Percentiles rank a stretch among this genome's conserved stretches.
phyloP scores from a whole-genome alignment of 1,140 invertebrate genomes.

The Aricia agestis region DNA sequence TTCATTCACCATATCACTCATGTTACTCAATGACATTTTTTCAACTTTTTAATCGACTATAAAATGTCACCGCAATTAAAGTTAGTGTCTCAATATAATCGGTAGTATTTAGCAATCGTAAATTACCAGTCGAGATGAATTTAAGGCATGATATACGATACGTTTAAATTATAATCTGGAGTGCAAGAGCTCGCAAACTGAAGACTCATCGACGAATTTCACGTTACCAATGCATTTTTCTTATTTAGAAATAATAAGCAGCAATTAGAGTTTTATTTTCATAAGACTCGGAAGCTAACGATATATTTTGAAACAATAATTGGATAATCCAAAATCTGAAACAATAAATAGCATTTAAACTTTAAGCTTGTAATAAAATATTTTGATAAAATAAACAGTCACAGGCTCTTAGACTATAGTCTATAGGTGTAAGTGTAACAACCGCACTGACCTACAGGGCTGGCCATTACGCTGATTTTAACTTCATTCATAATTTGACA shows the following conservation, averaged over 20 bases:
- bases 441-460: background rate
- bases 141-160: conserved; percentile 21
- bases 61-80: conserved; percentile 18
- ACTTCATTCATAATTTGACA: conserved; percentile 11
- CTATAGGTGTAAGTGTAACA: background rate
- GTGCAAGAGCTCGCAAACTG: background rate
- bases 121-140: conserved; percentile 22
- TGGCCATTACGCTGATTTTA: background rate
- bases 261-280: too few species aligned
- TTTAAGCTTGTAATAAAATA: too few species aligned
- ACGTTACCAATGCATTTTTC: too few species aligned
- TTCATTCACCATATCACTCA: conserved; percentile 3
- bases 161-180: background rate
- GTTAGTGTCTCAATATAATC: conserved; percentile 23
- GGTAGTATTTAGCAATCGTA: conserved; percentile 26
- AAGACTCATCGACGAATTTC: background rate
- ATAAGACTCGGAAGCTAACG: too few species aligned
- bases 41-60: conserved; percentile 15
- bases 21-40: conserved; percentile 5
- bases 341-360: too few species aligned
- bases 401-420: background rate
- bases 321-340: too few species aligned
- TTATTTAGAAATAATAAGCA: too few species aligned
- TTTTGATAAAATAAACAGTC: background rate
- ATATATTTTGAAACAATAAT: too few species aligned